Evolutionary conservation across 2,888 invertebrate species (phyloP).

Genomic region (Troides oblongomaculatus): DNA sequence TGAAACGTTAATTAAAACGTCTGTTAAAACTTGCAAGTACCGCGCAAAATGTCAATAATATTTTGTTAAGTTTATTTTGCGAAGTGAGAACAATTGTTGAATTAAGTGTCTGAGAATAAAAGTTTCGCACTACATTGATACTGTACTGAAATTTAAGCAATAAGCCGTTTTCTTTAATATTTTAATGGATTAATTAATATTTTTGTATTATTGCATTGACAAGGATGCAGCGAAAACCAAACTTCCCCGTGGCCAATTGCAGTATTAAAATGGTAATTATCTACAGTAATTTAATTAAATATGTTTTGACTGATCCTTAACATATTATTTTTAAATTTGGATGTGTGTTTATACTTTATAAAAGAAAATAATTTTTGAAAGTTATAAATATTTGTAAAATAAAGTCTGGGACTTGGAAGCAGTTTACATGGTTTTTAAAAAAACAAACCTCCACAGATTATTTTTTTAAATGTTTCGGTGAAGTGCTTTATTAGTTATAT

Average conservation of each 20-base stretch:
- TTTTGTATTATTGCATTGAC: slow-evolving; percentile 28
- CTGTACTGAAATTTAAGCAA: not conserved
- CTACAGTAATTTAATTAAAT: not conserved
- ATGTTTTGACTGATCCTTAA: not conserved
- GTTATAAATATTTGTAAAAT: too few species aligned
- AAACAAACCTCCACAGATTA: too few species aligned
- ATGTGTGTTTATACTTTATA: too few species aligned
- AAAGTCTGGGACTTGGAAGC: too few species aligned
- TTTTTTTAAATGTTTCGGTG: too few species aligned
- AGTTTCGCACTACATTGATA: not conserved
- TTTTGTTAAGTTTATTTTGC: slow-evolving; percentile 35
- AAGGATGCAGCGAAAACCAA: slow-evolving; percentile 70
- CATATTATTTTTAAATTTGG: too few species aligned
- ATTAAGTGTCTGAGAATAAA: not conserved
- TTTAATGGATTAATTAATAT: slow-evolving; percentile 31
- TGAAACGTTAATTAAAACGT: slow-evolving; percentile 2
- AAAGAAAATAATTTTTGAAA: too few species aligned
- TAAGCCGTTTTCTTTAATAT: not conserved
- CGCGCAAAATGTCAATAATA: slow-evolving; percentile 48
- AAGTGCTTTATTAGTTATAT: too few species aligned
- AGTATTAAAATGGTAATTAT: slow-evolving; percentile 70
- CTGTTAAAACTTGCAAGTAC: slow-evolving; percentile 22
- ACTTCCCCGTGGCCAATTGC: slow-evolving; percentile 67
- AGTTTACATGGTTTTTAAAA: too few species aligned
- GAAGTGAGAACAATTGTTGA: slow-evolving; percentile 6